Conservation (phyloP, 2,113 vertebrate genomes). For the Motacilla alba region DNA sequence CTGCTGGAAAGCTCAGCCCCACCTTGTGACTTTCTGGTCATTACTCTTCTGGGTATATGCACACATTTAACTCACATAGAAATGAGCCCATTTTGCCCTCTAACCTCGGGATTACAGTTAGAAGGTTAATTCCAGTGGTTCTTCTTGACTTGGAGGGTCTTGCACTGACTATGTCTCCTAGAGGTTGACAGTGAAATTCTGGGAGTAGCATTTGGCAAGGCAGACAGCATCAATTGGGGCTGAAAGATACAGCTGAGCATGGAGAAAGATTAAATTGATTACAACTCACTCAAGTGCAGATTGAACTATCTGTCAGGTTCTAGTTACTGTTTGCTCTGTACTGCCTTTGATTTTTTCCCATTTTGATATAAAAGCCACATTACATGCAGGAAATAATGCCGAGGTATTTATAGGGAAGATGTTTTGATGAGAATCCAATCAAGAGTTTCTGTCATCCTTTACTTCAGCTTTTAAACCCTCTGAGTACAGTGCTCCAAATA, state of each 20-base stretch:
- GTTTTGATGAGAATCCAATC: background rate
- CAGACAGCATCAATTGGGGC: background rate
- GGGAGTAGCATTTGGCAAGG: background rate
- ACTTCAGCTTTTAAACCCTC: background rate
- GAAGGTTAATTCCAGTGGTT: background rate
- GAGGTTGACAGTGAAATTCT: background rate
- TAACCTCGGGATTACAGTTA: background rate
- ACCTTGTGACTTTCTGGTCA: rapidly evolving
- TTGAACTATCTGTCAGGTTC: background rate
- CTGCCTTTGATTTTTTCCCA: background rate
- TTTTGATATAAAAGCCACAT: background rate
- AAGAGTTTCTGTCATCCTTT: slow-evolving; percentile 1
- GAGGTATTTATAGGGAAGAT: background rate
- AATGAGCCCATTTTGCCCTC: background rate
- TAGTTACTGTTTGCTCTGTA: background rate
- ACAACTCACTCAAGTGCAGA: background rate
- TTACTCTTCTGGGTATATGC: background rate
- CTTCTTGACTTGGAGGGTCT: background rate
- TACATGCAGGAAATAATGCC: background rate
- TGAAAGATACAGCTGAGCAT: background rate
- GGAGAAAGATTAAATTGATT: background rate
- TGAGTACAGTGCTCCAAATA: background rate
- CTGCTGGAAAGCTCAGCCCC: background rate
- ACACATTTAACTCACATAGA: rapidly evolving
- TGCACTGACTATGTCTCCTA: background rate